Percentiles rank a stretch among this genome's conserved stretches.
Conservation (phyloP, 2,113 vertebrate species). For the Pachyramphus minor region DNA sequence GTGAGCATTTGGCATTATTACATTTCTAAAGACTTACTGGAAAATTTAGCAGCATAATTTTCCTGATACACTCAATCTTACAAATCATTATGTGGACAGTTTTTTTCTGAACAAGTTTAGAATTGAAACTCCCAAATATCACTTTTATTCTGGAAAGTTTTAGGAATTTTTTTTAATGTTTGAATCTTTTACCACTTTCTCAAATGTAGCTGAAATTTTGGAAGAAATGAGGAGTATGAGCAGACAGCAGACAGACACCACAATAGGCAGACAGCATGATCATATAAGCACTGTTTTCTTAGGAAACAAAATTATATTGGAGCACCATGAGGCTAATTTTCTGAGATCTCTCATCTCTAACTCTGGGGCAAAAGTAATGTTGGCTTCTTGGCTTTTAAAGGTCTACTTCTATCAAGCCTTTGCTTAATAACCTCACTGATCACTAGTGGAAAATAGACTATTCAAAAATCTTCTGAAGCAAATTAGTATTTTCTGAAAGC, state of each 20-base stretch:
- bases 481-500: not conserved
- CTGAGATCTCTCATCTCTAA: not conserved
- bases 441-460: not conserved
- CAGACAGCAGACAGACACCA: not conserved
- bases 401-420: not conserved
- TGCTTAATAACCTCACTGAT: not conserved
- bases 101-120: not conserved
- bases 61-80: not conserved
- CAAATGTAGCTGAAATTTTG: not conserved
- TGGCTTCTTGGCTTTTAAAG: not conserved
- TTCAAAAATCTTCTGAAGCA: not conserved
- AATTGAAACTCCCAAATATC: not conserved
- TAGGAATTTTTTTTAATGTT: not conserved
- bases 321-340: not conserved
- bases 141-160: not conserved
- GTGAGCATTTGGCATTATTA: not conserved
- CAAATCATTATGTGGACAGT: not conserved
- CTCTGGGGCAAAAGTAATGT: not conserved
- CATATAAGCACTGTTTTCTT: slow-evolving; percentile 1
- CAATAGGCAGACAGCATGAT: not conserved
- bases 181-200: not conserved
- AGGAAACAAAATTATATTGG: not conserved
- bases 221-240: not conserved
- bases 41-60: not conserved
- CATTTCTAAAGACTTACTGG: not conserved